Percentiles rank a stretch among this genome's conserved stretches.
phyloP scores from a whole-genome alignment of 2,113 vertebrate species.

The Vombatus ursinus region DNA sequence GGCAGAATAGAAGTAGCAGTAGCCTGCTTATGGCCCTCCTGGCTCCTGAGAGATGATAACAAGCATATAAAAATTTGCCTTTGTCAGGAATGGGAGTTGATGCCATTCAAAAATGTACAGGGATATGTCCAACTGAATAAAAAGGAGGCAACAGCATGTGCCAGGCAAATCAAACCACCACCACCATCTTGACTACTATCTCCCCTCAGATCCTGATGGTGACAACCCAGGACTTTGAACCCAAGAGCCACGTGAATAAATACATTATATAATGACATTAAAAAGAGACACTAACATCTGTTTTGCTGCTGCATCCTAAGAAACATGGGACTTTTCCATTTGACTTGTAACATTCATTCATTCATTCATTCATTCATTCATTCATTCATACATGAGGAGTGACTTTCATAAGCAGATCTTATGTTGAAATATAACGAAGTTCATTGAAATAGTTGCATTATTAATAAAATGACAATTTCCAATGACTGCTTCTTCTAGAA shows the following conservation, averaged over 20 bases:
- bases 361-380: neutral
- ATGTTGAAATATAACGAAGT: neutral
- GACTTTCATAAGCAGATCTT: neutral
- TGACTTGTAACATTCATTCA: neutral
- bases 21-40: neutral
- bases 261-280: neutral
- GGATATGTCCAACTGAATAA: neutral
- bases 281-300: neutral
- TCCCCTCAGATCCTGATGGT: neutral
- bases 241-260: neutral
- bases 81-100: neutral
- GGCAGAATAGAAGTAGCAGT: neutral
- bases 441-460: neutral
- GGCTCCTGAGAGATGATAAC: neutral
- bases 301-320: neutral
- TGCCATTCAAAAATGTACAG: neutral
- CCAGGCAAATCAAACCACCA: neutral
- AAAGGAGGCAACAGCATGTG: neutral
- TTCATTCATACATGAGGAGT: neutral
- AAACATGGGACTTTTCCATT: neutral
- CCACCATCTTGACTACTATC: neutral
- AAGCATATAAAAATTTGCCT: neutral
- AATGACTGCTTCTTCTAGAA: neutral
- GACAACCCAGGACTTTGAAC: neutral
- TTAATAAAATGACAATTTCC: neutral